Percentiles rank a stretch among this genome's conserved stretches.
Evolutionary conservation across 1,140 invertebrate genomes (phyloP).

Genomic region (Gonioctena quinquepunctata): DNA sequence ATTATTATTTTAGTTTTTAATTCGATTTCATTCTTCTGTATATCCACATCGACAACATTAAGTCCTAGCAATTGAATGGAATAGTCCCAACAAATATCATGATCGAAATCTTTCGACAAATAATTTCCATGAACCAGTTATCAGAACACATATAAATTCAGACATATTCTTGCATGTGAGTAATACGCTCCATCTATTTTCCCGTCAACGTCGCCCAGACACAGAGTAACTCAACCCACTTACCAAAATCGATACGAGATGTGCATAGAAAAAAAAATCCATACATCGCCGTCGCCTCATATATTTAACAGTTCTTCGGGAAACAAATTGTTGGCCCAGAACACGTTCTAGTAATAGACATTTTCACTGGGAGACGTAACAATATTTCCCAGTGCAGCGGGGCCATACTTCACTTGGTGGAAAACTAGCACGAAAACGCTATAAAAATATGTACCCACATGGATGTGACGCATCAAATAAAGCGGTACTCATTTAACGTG

Average conservation of each 20-base stretch:
- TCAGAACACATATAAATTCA: too few relatives aligned
- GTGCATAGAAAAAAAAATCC: not conserved
- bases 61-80: too few relatives aligned
- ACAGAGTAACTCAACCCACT: not conserved
- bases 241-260: too few relatives aligned
- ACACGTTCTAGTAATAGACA: not conserved
- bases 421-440: not conserved
- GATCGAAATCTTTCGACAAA: too few relatives aligned
- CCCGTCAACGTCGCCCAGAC: not conserved
- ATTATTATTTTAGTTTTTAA: too few relatives aligned
- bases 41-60: too few relatives aligned
- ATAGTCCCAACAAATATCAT: too few relatives aligned
- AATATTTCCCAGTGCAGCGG: not conserved
- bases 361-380: conserved; percentile 2
- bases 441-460: conserved; percentile 27
- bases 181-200: not conserved
- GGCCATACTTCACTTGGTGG: not conserved
- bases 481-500: conserved; percentile 23
- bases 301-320: not conserved
- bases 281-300: not conserved
- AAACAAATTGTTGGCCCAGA: not conserved
- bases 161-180: too few relatives aligned
- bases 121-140: too few relatives aligned
- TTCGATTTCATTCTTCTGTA: too few relatives aligned
- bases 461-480: conserved; percentile 27